Percentiles rank a stretch among this genome's conserved stretches.
These are phyloP conservation scores for Hycleus phaleratus DNA, from an alignment of 1,140 invertebrate species.

Conservation along the genomic window DNA sequence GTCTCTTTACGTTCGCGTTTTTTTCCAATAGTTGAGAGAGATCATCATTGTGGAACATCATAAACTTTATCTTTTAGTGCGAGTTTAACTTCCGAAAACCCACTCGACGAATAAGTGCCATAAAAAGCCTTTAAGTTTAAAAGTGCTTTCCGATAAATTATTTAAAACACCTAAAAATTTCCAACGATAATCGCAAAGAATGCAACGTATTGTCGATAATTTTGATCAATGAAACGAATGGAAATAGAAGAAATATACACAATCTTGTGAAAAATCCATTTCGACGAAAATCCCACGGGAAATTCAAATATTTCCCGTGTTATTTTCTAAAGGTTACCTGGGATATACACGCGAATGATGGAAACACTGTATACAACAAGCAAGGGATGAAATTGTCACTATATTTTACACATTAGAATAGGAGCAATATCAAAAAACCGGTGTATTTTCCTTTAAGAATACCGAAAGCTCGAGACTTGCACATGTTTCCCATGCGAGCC, in stretches of 20 bases:
- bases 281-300: constrained; percentile 27
- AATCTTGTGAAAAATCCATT: constrained; percentile 31
- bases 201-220: too few species aligned
- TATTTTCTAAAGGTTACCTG: constrained; percentile 27
- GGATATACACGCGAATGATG: constrained; percentile 26
- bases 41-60: constrained; percentile 21
- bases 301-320: constrained; percentile 29
- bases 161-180: constrained; percentile 27
- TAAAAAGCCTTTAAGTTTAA: constrained; percentile 33
- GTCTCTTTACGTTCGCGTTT: too few species aligned
- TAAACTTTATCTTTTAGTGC: constrained; percentile 27
- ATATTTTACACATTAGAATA: constrained; percentile 33
- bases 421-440: constrained; percentile 28
- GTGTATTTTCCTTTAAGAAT: constrained; percentile 22
- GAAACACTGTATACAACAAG: constrained; percentile 27
- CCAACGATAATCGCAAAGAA: too few species aligned
- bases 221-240: too few species aligned
- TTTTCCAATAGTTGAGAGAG: neutral
- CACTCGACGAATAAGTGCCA: constrained; percentile 28
- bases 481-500: constrained; percentile 15
- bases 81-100: constrained; percentile 21
- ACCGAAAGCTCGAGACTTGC: constrained; percentile 6
- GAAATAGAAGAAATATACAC: too few species aligned
- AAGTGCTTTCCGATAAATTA: constrained; percentile 37
- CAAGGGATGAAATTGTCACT: constrained; percentile 32